Base-by-base conservation (phyloP, 2,888 invertebrate genomes). In the Syrphus vitripennis region DNA sequence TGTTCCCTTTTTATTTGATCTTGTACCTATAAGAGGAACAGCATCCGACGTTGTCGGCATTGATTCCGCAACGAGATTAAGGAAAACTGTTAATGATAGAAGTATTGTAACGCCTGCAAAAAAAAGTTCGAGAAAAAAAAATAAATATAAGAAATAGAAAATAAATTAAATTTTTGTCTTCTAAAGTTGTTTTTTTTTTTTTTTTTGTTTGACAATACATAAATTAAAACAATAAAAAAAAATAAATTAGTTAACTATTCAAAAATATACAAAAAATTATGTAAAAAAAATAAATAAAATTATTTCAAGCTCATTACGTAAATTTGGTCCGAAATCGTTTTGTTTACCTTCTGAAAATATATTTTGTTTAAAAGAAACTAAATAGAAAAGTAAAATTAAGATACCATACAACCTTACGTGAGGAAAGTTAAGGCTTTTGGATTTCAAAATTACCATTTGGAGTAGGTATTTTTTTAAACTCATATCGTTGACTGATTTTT, bases 41-140 rank as follows among this genome's bases (percentile, higher is more conserved):
- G 96, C 96, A 93, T 96, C 96, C 93, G 96, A 96, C 91, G 96
- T 95, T 89, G 96, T 95, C 93, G 98, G 98, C 96, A 98, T 97
- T 94, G 97, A 98, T 95, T 98, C 98, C 90, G 98, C 97, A 92
- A 98, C 98, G 95, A 98, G 96, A 95, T 98, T 97, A 94, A 98
- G 96, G 95, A 98, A 98, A 93, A 98, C 98, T 94, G 98, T 98
- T 95, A 98, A 96, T 93, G 98, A 98, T 93, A 98, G 96, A 93
- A 98, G 96, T 93, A 98, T 98, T 93, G 97, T 98, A 94, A 98
- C 97, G 95, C 97, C 98, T 98, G 96, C 93, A 95, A 94, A 90
- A 90, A 89, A 89, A 88, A 87, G 88, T 89, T 84, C 89, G 89
- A 89, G 89, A 69, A 89, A 89, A 82, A 88, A 69, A 77, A 63